Conservation (phyloP, 2,113 vertebrate species). For the Archocentrus centrarchus region DNA sequence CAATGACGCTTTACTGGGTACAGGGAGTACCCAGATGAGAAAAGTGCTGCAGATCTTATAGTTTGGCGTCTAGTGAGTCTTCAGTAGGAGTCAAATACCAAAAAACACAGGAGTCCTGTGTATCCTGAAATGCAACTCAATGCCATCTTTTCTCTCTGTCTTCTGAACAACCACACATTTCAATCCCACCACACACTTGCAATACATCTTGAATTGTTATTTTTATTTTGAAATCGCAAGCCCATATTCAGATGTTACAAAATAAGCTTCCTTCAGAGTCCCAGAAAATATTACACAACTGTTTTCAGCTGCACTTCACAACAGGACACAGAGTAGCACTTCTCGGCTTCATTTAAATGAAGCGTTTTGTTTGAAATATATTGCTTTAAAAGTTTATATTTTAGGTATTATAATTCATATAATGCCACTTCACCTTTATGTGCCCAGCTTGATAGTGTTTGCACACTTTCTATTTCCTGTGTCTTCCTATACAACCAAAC, state of each 20-base stretch:
- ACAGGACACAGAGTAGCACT: too few relatives aligned
- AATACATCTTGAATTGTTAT: not conserved
- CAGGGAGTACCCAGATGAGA: not conserved
- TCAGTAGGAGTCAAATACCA: not conserved
- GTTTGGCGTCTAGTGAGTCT: not conserved
- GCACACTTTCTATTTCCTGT: not conserved
- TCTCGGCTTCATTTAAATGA: too few relatives aligned
- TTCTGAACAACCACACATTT: not conserved
- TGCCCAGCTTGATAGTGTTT: not conserved
- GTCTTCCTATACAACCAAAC: not conserved
- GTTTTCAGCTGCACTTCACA: not conserved
- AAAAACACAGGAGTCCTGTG: not conserved
- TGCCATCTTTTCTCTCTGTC: rapidly evolving
- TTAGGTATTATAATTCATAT: not conserved
- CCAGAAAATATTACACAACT: not conserved
- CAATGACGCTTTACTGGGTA: not conserved
- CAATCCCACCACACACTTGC: not conserved
- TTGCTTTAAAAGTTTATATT: not conserved
- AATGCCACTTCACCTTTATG: not conserved
- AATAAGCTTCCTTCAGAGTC: not conserved
- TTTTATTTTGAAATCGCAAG: not conserved
- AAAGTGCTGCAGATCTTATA: not conserved
- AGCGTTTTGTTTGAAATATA: too few relatives aligned
- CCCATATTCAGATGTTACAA: not conserved
- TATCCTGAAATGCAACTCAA: not conserved